A percentile compares a stretch with the other conserved stretches of the same genome.
Evolutionary conservation across 1,140 invertebrate species (phyloP).

Genomic region (Cheumatopsyche charites): DNA sequence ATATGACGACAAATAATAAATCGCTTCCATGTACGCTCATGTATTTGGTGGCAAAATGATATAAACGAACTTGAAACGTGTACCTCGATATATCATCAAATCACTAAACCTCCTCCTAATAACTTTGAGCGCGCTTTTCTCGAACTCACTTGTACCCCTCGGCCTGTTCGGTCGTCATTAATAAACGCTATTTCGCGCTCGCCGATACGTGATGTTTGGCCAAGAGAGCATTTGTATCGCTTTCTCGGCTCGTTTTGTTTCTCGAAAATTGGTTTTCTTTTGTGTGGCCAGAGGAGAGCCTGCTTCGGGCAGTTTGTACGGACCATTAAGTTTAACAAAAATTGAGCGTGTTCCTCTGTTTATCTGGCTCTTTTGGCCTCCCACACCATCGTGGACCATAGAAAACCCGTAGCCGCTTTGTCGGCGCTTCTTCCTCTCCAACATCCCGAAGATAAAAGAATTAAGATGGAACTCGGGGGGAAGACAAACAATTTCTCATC

Average conservation of each 20-base stretch:
- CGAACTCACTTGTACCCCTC: no score
- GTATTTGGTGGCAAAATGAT: no score
- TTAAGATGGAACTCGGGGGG: constrained; percentile 16
- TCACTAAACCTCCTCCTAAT: no score
- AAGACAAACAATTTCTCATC: constrained; percentile 34
- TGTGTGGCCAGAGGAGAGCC: background rate
- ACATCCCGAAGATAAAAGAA: constrained; percentile 34
- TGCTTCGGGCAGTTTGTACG: constrained; percentile 35
- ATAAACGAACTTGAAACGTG: no score
- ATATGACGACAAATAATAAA: no score
- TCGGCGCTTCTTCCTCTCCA: no score
- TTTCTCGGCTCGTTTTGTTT: constrained; percentile 27
- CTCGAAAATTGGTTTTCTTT: constrained; percentile 36
- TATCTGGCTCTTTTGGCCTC: background rate
- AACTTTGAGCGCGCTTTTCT: no score
- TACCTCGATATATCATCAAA: no score
- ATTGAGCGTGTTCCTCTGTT: constrained; percentile 35
- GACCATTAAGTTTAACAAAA: constrained; percentile 38
- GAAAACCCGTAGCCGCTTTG: no score
- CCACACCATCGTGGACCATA: constrained; percentile 5
- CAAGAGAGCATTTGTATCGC: constrained; percentile 21
- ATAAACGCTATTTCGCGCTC: no score
- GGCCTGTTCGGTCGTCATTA: no score
- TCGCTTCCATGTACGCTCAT: no score
- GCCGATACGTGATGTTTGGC: constrained; percentile 13